Base-by-base conservation (phyloP, 1,140 invertebrate species). In the Chironomus tepperi region DNA sequence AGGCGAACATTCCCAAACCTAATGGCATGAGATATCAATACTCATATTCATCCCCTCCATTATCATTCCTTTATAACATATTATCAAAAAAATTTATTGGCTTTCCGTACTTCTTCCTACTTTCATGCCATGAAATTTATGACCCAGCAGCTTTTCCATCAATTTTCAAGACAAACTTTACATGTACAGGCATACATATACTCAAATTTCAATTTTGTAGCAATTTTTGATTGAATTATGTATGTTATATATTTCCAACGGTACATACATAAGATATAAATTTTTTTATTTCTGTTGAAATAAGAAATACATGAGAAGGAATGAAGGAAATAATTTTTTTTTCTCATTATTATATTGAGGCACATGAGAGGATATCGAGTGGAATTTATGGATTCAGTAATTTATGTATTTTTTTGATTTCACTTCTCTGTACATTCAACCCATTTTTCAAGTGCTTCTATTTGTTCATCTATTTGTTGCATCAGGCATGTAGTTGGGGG, bases 321-420 rank as follows among this genome's bases (percentile, higher is more conserved):
- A 57, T 12, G n/a, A 57, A 57, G 12, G 12, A 47, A 47, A 15
- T 34, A 34, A 34, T 34, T 34, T 34, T 34, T 34, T 34, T 34
- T 34, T 34, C 24, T 34, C 24, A 34, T 34, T 34, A 34, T 34
- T 34, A 5, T 34, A 34, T 34, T 10, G 43, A 47, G 43, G 43
- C 9, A 47, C 24, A 34, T 34, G 43, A 47, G 12, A 57, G 47
- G 47, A n/a, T 57, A 57, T 57, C 10, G 47, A 57, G 47, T 57
- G 47, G 47, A 57, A 57, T 57, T 57, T 57, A 57, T 57, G 47
- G 47, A 57, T 57, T 57, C 15, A n/a, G n/a, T 57, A 57, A 57
- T 57, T 57, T 57, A 57, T 57, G 47, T 57, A 57, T 12, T 15
- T 57, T 47, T 57, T 57, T 12, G 12, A 57, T 12, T 57, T n/a